These are phyloP conservation scores for Anthopleura xanthogrammica DNA, from an alignment of 92 coral and sea anemone genomes.

Conservation along the genomic window DNA sequence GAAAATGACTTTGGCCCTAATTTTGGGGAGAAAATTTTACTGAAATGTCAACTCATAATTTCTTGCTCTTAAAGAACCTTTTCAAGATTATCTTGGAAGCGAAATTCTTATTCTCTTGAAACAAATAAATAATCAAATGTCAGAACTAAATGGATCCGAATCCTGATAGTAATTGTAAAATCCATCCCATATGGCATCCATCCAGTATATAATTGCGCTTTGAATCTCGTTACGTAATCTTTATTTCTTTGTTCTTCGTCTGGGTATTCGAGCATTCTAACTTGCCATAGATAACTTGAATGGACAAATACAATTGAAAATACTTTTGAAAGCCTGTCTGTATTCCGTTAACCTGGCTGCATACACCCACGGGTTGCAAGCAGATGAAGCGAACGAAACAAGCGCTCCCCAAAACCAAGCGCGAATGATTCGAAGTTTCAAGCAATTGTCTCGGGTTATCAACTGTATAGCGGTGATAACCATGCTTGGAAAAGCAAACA, in stretches of 20 bases:
- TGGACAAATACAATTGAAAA: slow-evolving; percentile 10
- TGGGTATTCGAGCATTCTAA: not conserved
- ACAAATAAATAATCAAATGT: too few species aligned
- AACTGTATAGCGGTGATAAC: slow-evolving; percentile 64
- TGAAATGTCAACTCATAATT: too few species aligned
- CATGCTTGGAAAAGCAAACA: slow-evolving; percentile 70
- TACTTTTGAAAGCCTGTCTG: slow-evolving; percentile 49
- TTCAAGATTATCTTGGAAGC: too few species aligned
- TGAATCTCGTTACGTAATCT: too few species aligned
- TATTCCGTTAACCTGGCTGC: slow-evolving; percentile 63
- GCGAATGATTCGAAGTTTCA: slow-evolving; percentile 58
- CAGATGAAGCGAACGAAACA: slow-evolving; percentile 62
- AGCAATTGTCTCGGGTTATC: slow-evolving; percentile 47
- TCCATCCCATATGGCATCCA: too few species aligned
- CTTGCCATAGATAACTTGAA: not conserved
- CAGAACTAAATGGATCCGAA: too few species aligned
- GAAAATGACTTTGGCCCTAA: too few species aligned
- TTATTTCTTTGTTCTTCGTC: not conserved
- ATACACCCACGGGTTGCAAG: slow-evolving; percentile 76
- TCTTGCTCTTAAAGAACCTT: too few species aligned
- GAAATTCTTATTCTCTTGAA: too few species aligned
- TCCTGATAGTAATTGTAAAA: too few species aligned
- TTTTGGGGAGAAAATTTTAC: too few species aligned
- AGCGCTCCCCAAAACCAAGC: slow-evolving; percentile 82
- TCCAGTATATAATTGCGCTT: too few species aligned